These are phyloP conservation scores for Ennomos quercinarius DNA, from an alignment of 2,888 invertebrate species.

Conservation along the genomic window DNA sequence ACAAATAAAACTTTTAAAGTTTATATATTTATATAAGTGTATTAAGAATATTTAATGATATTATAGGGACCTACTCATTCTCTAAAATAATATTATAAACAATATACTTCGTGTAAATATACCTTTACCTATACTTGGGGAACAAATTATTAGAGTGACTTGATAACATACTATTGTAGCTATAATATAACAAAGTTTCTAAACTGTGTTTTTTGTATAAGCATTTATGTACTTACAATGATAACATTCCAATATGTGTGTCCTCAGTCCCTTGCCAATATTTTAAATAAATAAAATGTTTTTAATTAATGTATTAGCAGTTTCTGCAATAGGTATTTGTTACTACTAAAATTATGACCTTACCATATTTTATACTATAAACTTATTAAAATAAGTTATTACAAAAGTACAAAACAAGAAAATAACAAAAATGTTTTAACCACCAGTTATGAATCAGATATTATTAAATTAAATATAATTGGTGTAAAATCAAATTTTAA, in stretches of 20 bases:
- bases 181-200: conserved; percentile 48
- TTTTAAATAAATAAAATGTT: conserved; percentile 12
- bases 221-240: conserved; percentile 64
- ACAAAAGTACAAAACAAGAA: conserved; percentile 15
- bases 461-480: too few species aligned
- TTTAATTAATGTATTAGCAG: not conserved
- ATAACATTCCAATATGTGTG: conserved; percentile 70
- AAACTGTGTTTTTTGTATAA: conserved; percentile 56
- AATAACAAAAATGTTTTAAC: not conserved
- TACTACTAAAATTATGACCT: not conserved
- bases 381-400: conserved; percentile 3
- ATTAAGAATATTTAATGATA: not conserved
- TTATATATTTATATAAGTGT: too few species aligned
- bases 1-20: too few species aligned
- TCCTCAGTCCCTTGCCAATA: conserved; percentile 60
- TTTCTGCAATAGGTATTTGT: not conserved
- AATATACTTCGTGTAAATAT: conserved; percentile 35
- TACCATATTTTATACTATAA: not conserved
- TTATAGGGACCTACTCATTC: conserved; percentile 39
- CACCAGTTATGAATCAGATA: too few species aligned
- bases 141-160: conserved; percentile 65
- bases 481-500: too few species aligned
- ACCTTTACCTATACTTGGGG: conserved; percentile 55
- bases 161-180: conserved; percentile 48
- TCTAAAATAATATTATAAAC: conserved; percentile 25